These are phyloP conservation scores for Papilio glaucus DNA, from an alignment of 1,140 invertebrate species.

Conservation along the genomic window DNA sequence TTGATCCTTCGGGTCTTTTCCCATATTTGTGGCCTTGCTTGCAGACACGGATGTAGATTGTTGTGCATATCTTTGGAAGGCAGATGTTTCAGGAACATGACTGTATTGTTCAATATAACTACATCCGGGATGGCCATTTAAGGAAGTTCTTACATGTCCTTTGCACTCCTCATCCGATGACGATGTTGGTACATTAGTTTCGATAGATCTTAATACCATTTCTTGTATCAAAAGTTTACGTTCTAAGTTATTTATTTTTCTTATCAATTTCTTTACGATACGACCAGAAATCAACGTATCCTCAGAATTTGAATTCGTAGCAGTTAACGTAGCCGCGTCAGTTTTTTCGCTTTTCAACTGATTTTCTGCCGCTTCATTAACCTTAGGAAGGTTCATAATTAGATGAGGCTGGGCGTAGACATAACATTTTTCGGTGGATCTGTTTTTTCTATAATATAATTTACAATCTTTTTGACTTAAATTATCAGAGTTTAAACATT, in stretches of 20 bases:
- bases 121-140: conserved; percentile 60
- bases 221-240: conserved; percentile 69
- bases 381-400: conserved; percentile 64
- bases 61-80: conserved; percentile 70
- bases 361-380: conserved; percentile 50
- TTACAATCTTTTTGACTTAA: conserved; percentile 40
- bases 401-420: conserved; percentile 56
- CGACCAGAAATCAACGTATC: conserved; percentile 45
- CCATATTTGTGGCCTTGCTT: conserved; percentile 68
- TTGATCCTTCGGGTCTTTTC: conserved; percentile 76
- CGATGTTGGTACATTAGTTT: conserved; percentile 59
- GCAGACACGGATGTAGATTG: conserved; percentile 61
- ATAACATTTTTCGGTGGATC: conserved; percentile 62
- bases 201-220: conserved; percentile 67
- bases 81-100: conserved; percentile 73
- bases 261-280: conserved; percentile 59
- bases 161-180: conserved; percentile 66
- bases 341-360: conserved; percentile 54
- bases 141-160: conserved; percentile 47
- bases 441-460: conserved; percentile 47
- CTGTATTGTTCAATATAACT: conserved; percentile 77
- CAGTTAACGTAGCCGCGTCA: conserved; percentile 60
- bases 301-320: conserved; percentile 57
- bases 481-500: conserved; percentile 53
- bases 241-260: conserved; percentile 71